These are phyloP conservation scores for Helobdella robusta DNA, from an alignment of 2,888 invertebrate genomes.

Conservation along the genomic window DNA sequence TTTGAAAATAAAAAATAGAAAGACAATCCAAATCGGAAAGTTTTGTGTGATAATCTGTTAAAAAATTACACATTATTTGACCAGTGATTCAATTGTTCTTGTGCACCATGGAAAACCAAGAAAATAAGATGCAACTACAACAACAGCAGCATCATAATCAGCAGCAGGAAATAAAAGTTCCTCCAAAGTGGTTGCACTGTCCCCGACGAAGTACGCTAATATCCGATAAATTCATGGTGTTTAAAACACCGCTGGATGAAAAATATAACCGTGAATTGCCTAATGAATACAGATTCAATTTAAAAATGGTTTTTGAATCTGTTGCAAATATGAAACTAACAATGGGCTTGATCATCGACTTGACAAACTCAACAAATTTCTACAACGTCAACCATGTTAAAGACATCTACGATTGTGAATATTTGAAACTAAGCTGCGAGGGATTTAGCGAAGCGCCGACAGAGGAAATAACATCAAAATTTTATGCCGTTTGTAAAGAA, in stretches of 20 bases:
- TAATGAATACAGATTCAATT: conserved; percentile 69
- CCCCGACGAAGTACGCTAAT: not conserved
- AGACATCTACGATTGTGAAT: conserved; percentile 67
- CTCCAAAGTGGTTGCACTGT: not conserved
- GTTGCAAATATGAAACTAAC: conserved; percentile 59
- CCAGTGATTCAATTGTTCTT: no score
- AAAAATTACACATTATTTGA: no score
- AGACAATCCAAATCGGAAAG: no score
- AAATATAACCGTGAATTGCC: conserved; percentile 76
- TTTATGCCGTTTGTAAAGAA: not conserved
- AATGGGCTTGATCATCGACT: conserved; percentile 87
- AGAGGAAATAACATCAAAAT: not conserved
- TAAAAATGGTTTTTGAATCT: conserved; percentile 54
- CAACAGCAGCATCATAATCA: no score
- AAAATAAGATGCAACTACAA: no score
- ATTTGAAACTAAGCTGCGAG: conserved; percentile 76
- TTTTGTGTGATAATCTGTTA: no score
- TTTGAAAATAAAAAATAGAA: no score
- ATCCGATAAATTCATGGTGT: conserved; percentile 67
- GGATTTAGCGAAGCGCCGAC: conserved; percentile 53
- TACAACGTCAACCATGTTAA: conserved; percentile 68
- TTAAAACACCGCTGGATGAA: conserved; percentile 80
- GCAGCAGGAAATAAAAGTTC: conserved; percentile 34
- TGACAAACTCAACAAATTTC: conserved; percentile 87
- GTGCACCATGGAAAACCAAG: no score